Evolutionary conservation across 2,113 vertebrate genomes (phyloP).

Genomic region (Dolichotis patagonum): DNA sequence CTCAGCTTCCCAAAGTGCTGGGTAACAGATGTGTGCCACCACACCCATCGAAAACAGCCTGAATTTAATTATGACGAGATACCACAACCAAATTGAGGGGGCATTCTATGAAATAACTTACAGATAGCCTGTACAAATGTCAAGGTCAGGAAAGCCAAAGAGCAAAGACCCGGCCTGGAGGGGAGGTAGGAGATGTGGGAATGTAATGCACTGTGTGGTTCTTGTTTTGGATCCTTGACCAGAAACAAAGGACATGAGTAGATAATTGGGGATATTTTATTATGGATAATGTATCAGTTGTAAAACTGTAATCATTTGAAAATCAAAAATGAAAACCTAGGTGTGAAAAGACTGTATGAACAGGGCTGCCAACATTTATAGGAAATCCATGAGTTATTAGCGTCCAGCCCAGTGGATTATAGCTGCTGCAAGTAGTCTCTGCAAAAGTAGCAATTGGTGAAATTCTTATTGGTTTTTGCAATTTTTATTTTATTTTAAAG

Average conservation of each 20-base stretch:
- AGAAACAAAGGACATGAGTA: background rate
- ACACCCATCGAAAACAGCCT: background rate
- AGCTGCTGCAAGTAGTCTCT: background rate
- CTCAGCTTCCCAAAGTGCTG: background rate
- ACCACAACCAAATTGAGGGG: background rate
- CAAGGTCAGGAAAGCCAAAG: background rate
- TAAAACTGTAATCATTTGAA: conserved; percentile 54
- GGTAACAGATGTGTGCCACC: background rate
- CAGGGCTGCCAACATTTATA: background rate
- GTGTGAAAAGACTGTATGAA: conserved; percentile 3
- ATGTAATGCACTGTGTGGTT: background rate
- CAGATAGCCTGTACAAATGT: background rate
- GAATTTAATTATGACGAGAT: background rate
- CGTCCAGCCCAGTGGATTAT: background rate
- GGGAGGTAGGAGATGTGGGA: background rate
- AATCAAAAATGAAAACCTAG: background rate
- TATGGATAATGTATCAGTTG: background rate
- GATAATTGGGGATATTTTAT: background rate
- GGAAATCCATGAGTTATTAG: background rate
- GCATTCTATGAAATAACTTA: background rate
- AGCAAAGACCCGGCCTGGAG: background rate
- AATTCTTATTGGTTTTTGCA: background rate
- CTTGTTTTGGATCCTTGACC: background rate
- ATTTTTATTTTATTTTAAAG: no score
- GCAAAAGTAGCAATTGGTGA: background rate